Percentiles rank a stretch among this genome's conserved stretches.
Evolutionary conservation across 2,888 invertebrate species (phyloP).

Genomic region (Malachius bipustulatus): DNA sequence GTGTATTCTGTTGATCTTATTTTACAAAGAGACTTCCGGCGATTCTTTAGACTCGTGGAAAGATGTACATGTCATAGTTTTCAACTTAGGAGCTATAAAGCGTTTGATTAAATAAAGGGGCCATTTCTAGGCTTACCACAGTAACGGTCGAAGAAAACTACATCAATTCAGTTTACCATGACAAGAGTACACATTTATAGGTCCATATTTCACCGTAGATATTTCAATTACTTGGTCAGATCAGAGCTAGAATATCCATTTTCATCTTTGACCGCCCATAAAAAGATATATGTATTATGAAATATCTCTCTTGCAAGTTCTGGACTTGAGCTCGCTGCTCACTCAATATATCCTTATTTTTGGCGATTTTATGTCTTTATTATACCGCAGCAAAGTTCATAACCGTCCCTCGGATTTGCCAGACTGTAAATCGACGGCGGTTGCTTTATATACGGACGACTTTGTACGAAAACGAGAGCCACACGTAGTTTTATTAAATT

Average conservation of each 20-base stretch:
- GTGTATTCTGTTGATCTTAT: no score
- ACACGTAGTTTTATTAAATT: conserved; percentile 23
- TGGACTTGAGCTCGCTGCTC: conserved; percentile 31
- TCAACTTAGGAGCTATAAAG: no score
- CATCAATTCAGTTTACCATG: conserved; percentile 37
- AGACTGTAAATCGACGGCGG: conserved; percentile 34
- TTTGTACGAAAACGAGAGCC: background rate
- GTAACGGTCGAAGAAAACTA: conserved; percentile 17
- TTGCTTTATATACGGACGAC: conserved; percentile 23
- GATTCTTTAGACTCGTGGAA: no score
- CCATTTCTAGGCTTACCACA: conserved; percentile 2
- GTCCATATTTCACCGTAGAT: conserved; percentile 33
- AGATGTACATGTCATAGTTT: no score
- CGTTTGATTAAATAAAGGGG: no score
- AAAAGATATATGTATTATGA: conserved; percentile 35
- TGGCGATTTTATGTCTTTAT: conserved; percentile 40
- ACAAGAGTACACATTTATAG: conserved; percentile 32
- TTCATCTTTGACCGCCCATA: conserved; percentile 32
- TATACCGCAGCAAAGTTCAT: conserved; percentile 39
- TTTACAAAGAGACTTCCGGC: no score
- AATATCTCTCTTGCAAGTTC: conserved; percentile 36
- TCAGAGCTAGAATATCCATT: conserved; percentile 29
- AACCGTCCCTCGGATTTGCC: conserved; percentile 34
- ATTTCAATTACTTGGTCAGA: conserved; percentile 36
- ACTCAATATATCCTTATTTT: conserved; percentile 41